Evolutionary conservation across 2,888 invertebrate species (phyloP).

Genomic region (Chromoteleia sp.): DNA sequence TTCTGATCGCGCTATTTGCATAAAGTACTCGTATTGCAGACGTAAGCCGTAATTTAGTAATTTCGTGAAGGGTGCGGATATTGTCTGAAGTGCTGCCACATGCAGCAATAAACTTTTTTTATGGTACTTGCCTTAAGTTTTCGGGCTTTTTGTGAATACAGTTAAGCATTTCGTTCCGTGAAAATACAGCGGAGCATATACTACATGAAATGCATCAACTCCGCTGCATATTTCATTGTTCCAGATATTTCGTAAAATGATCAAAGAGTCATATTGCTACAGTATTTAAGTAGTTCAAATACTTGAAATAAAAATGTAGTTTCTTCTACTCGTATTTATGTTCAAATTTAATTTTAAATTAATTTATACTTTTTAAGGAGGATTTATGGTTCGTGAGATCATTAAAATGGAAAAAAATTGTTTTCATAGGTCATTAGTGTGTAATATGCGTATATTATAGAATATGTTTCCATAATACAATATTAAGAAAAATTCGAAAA

Average conservation of each 20-base stretch:
- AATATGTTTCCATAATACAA: no score
- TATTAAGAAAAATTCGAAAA: no score
- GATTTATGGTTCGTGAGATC: no score
- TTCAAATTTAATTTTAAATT: no score
- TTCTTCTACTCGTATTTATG: no score
- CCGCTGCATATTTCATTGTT: constrained; percentile 6
- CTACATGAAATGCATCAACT: constrained; percentile 5
- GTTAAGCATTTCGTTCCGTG: constrained; percentile 11
- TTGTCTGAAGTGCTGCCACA: constrained; percentile 7
- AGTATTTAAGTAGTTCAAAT: no score
- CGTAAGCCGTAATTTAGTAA: constrained; percentile 11
- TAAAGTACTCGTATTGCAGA: constrained; percentile 3
- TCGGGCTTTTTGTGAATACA: constrained; percentile 15
- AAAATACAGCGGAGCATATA: constrained; percentile 13
- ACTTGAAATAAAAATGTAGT: no score
- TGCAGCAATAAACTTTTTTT: constrained; percentile 14
- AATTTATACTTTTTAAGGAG: no score
- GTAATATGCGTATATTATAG: no score
- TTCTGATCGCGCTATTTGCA: constrained; percentile 5
- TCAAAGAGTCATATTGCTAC: not conserved
- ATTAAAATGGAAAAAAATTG: no score
- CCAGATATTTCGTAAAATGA: constrained; percentile 1
- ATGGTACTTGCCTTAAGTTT: constrained; percentile 13
- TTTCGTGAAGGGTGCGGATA: constrained; percentile 4
- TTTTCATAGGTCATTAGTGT: no score